These are phyloP conservation scores for Yponomeuta plumbellus DNA, from an alignment of 2,888 invertebrate species.

Conservation along the genomic window DNA sequence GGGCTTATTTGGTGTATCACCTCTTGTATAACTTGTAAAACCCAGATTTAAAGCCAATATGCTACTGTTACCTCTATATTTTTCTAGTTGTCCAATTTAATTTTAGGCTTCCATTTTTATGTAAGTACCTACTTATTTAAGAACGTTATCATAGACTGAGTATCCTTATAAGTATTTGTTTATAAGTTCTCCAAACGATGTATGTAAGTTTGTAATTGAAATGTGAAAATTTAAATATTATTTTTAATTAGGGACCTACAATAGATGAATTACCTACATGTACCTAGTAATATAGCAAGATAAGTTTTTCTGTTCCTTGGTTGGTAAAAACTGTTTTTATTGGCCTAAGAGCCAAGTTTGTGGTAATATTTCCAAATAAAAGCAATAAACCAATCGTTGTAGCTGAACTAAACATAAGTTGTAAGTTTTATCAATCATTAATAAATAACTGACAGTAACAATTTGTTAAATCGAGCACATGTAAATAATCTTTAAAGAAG, in stretches of 20 bases:
- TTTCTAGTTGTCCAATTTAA: conserved; percentile 1
- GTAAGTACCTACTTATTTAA: not conserved
- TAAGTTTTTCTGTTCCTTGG: no score
- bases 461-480: conserved; percentile 10
- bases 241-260: no score
- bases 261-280: no score
- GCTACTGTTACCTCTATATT: conserved; percentile 9
- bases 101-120: conserved; percentile 13
- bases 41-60: not conserved
- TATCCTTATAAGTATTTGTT: conserved; percentile 1
- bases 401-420: not conserved
- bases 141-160: conserved; percentile 11
- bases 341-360: no score
- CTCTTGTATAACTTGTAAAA: not conserved
- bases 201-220: no score
- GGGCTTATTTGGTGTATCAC: no score
- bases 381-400: not conserved
- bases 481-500: conserved; percentile 8
- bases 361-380: not conserved
- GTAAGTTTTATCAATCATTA: not conserved
- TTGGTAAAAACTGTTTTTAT: not conserved
- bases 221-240: no score
- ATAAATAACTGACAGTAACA: not conserved
- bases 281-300: no score
- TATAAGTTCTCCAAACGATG: no score